Percentiles rank a stretch among this genome's conserved stretches.
phyloP scores from a whole-genome alignment of 2,888 invertebrate genomes.

The Aethes cnicana region DNA sequence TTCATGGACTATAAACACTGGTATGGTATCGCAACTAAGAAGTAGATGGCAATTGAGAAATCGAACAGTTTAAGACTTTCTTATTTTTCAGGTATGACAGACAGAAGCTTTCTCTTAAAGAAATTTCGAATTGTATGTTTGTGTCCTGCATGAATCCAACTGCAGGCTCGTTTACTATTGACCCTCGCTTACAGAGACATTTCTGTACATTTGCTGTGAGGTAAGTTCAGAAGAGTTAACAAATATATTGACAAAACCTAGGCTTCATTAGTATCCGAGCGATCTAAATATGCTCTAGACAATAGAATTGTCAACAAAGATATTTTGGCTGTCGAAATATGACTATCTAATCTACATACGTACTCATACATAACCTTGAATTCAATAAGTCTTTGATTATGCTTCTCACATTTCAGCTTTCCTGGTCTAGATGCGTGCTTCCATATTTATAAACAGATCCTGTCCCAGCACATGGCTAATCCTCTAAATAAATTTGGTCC shows the following conservation, averaged over 20 bases:
- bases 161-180: slow-evolving; percentile 96
- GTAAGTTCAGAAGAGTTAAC: slow-evolving; percentile 57
- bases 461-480: slow-evolving; percentile 87
- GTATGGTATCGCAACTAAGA: slow-evolving; percentile 62
- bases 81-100: slow-evolving; percentile 88
- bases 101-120: slow-evolving; percentile 91
- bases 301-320: too few relatives aligned
- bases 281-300: too few relatives aligned
- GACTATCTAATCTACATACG: too few relatives aligned
- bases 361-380: too few relatives aligned
- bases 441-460: slow-evolving; percentile 92
- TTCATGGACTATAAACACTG: slow-evolving; percentile 97
- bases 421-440: slow-evolving; percentile 91
- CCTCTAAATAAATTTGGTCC: slow-evolving; percentile 86
- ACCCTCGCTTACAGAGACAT: slow-evolving; percentile 93
- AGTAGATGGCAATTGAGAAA: not conserved
- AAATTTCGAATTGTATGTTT: slow-evolving; percentile 96
- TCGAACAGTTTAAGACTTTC: not conserved
- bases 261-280: not conserved
- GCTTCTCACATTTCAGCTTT: slow-evolving; percentile 89
- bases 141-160: slow-evolving; percentile 98
- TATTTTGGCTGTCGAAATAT: too few relatives aligned
- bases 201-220: slow-evolving; percentile 93
- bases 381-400: too few relatives aligned
- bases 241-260: not conserved